Conservation (phyloP, 1,140 invertebrate genomes). For the Drosophila varians region DNA sequence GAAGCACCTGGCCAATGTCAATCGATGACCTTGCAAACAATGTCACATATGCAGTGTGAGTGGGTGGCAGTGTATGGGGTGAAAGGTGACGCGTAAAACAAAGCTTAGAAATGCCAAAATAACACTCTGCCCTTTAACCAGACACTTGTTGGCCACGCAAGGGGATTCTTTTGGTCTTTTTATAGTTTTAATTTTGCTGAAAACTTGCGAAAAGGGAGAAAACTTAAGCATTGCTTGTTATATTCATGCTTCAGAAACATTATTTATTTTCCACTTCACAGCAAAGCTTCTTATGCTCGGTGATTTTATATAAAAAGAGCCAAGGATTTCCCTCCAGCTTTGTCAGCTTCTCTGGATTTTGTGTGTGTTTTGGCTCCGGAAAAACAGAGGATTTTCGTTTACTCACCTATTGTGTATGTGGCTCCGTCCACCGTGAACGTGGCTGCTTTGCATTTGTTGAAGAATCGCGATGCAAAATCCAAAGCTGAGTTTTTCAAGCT, state of each 20-base stretch:
- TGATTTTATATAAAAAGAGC: not conserved
- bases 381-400: not conserved
- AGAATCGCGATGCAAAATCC: constrained; percentile 85
- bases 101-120: constrained; percentile 29
- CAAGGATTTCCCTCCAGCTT: not conserved
- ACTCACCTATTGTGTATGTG: constrained; percentile 91
- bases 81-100: constrained; percentile 3
- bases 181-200: not conserved
- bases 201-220: not conserved
- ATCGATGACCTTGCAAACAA: constrained; percentile 62
- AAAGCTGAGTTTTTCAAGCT: constrained; percentile 77
- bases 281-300: not conserved
- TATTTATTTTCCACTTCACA: not conserved
- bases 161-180: not conserved
- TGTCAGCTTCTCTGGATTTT: not conserved
- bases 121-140: constrained; percentile 17
- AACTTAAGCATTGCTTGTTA: not conserved
- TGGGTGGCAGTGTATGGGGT: not conserved
- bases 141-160: constrained; percentile 66
- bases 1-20: constrained; percentile 63
- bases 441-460: constrained; percentile 91
- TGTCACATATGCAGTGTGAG: constrained; percentile 19
- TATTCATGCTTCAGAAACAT: not conserved
- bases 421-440: constrained; percentile 91
- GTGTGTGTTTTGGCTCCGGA: not conserved